Evolutionary conservation across 2,888 invertebrate genomes (phyloP).

Genomic region (Tupiocoris notatus): DNA sequence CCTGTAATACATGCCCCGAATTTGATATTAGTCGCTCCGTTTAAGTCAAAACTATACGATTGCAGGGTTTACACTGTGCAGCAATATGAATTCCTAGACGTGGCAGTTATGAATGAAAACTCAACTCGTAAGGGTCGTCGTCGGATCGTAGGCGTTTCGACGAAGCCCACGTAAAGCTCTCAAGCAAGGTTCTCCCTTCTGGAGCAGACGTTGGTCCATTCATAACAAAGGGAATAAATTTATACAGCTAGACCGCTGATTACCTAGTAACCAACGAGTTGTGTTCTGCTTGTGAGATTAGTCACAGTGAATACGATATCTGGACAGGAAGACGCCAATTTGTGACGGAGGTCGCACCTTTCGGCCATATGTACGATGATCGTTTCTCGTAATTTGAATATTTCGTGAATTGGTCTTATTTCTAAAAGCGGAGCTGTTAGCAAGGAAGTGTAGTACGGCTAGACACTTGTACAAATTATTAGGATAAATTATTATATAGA

Average conservation of each 20-base stretch:
- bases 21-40: no score
- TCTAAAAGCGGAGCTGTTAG: no score
- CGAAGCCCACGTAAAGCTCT: slow-evolving; percentile 22
- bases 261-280: slow-evolving; percentile 24
- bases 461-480: no score
- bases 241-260: slow-evolving; percentile 33
- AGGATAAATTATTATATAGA: no score
- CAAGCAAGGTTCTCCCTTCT: slow-evolving; percentile 1
- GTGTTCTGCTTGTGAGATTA: slow-evolving; percentile 7
- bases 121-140: neutral
- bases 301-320: slow-evolving; percentile 32
- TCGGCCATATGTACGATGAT: neutral
- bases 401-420: no score
- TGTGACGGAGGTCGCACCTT: neutral
- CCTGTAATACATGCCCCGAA: no score
- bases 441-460: no score
- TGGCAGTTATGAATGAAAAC: slow-evolving; percentile 27
- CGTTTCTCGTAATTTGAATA: no score
- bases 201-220: slow-evolving; percentile 12
- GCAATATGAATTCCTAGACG: no score
- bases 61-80: no score
- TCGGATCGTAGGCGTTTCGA: slow-evolving; percentile 3
- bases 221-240: slow-evolving; percentile 39
- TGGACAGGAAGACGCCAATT: slow-evolving; percentile 32
- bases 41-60: no score